These are phyloP conservation scores for Cheumatopsyche charites DNA, from an alignment of 1,140 invertebrate species.

Conservation along the genomic window DNA sequence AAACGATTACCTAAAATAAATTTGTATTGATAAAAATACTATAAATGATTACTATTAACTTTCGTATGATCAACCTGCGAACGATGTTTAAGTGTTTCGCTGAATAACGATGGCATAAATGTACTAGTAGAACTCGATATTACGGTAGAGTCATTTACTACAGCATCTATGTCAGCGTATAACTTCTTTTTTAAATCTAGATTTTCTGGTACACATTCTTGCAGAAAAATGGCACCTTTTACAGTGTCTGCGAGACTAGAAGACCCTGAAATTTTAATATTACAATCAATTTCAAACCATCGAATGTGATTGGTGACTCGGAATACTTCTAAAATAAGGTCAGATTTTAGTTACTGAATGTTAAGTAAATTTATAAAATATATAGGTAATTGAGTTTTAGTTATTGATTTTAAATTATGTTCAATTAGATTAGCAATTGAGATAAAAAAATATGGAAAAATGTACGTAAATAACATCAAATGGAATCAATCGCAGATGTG, in stretches of 20 bases:
- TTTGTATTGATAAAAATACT: neutral
- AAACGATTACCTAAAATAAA: conserved; percentile 57
- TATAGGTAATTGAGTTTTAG: no score
- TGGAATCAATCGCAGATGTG: no score
- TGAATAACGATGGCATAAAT: conserved; percentile 85
- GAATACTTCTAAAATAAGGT: no score
- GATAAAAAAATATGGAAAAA: no score
- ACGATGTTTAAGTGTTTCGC: conserved; percentile 77
- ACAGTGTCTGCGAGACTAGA: conserved; percentile 69
- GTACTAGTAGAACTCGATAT: conserved; percentile 92
- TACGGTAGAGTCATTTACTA: conserved; percentile 75
- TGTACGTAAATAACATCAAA: no score
- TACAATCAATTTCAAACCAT: no score
- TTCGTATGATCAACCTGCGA: conserved; percentile 71
- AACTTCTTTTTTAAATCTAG: conserved; percentile 84
- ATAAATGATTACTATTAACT: conserved; percentile 8
- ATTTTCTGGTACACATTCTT: conserved; percentile 93
- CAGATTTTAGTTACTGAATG: no score
- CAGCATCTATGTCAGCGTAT: conserved; percentile 76
- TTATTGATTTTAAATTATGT: no score
- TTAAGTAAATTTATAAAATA: no score
- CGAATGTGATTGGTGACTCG: no score
- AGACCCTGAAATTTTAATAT: conserved; percentile 65
- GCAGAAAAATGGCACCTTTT: conserved; percentile 75
- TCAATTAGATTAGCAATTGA: no score